phyloP scores from a whole-genome alignment of 2,797 vertebrate species.

The Hydrophis major region DNA sequence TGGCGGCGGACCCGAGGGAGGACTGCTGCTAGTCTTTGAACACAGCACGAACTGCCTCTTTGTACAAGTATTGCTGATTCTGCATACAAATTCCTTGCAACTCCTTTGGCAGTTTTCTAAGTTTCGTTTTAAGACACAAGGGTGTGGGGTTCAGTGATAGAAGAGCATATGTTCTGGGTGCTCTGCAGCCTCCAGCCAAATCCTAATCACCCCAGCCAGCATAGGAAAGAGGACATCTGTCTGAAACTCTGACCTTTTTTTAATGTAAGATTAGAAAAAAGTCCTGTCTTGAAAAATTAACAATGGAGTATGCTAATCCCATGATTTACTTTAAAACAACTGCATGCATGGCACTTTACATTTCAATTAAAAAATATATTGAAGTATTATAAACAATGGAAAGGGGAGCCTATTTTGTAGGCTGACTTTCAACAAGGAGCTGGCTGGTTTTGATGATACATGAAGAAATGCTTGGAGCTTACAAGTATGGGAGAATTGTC shows the following conservation, averaged over 20 bases:
- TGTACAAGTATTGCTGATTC: not conserved
- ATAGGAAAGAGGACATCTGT: not conserved
- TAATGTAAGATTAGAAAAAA: not conserved
- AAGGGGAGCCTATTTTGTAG: not conserved
- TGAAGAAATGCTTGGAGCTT: constrained; percentile 6
- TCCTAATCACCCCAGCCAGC: not conserved
- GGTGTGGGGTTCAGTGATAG: not conserved
- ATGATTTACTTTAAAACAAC: not conserved
- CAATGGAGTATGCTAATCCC: not conserved
- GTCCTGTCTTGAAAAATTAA: not conserved
- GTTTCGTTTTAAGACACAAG: not conserved
- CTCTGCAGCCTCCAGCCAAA: not conserved
- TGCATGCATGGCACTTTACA: not conserved
- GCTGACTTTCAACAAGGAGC: constrained; percentile 4
- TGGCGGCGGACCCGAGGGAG: no score
- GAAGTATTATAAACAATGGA: not conserved
- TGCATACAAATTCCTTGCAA: not conserved
- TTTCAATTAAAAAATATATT: not conserved
- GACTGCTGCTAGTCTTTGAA: no score
- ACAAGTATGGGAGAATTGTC: constrained; percentile 5
- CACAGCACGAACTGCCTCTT: not conserved
- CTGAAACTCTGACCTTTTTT: not conserved
- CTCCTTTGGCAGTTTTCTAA: not conserved
- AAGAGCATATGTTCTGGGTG: not conserved
- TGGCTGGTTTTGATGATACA: constrained; percentile 7